Conservation (phyloP, 2,113 vertebrate species). For the Saimiri boliviensis region DNA sequence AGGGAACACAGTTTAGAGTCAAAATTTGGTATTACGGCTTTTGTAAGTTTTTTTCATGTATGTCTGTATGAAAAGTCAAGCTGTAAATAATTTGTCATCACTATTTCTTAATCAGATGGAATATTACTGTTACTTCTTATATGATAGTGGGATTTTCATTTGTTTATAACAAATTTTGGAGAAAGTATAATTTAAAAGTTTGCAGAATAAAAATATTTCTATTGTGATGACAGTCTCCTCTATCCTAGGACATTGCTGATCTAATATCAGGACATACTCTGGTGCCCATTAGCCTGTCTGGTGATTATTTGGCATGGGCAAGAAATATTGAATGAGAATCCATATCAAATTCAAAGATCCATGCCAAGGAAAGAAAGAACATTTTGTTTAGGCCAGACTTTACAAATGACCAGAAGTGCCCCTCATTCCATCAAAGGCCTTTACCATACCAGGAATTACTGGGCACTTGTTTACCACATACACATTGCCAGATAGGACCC, state of each 20-base stretch:
- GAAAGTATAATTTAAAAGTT: background rate
- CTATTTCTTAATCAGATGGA: slow-evolving; percentile 7
- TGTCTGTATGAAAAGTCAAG: background rate
- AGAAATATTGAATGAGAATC: background rate
- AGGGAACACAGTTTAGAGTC: background rate
- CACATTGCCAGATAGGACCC: too few relatives aligned
- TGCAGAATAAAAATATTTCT: background rate
- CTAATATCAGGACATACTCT: background rate
- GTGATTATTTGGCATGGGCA: background rate
- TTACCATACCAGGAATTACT: background rate
- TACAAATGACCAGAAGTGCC: background rate
- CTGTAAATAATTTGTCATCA: background rate
- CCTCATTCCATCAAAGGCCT: background rate
- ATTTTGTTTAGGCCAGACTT: background rate
- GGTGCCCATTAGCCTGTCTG: background rate
- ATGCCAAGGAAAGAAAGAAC: slow-evolving; percentile 29
- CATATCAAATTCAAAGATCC: background rate
- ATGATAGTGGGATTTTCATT: slow-evolving; percentile 3
- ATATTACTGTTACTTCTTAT: background rate
- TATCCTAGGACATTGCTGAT: background rate
- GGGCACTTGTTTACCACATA: background rate
- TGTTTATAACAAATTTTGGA: slow-evolving; percentile 33
- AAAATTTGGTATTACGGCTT: background rate
- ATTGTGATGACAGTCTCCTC: background rate
- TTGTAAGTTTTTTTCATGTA: background rate